Evolutionary conservation across 2,113 vertebrate genomes (phyloP).

Genomic region (Acanthochromis polyacanthus): DNA sequence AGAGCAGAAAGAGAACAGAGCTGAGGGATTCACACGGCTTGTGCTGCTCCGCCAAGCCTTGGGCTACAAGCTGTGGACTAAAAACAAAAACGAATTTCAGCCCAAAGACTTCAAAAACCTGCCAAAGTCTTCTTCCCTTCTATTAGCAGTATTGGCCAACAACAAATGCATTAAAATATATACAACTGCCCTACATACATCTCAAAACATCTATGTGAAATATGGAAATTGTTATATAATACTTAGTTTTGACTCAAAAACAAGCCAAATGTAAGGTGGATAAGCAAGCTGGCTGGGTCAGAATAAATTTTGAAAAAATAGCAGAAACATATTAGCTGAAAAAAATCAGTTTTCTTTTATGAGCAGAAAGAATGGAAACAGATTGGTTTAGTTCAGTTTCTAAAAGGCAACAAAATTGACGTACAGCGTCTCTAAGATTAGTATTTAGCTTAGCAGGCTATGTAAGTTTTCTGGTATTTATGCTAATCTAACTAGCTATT

Average conservation of each 20-base stretch:
- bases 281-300: not conserved
- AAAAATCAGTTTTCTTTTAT: not conserved
- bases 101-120: conserved; percentile 30
- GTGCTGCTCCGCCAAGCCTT: conserved; percentile 43
- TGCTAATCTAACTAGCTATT: too few relatives aligned
- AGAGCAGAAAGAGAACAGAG: conserved; percentile 27
- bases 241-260: not conserved
- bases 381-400: too few relatives aligned
- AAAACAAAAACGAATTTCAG: conserved; percentile 49
- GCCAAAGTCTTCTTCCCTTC: conserved; percentile 6
- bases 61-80: conserved; percentile 52
- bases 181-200: conserved; percentile 1
- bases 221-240: conserved; percentile 1
- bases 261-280: conserved; percentile 1
- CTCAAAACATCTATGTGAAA: conserved; percentile 21
- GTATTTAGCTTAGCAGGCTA: too few relatives aligned
- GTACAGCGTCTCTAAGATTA: too few relatives aligned
- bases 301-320: not conserved
- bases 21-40: conserved; percentile 35
- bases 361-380: too few relatives aligned
- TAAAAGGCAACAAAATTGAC: too few relatives aligned
- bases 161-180: conserved; percentile 20
- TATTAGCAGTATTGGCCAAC: conserved; percentile 19
- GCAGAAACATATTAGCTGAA: not conserved
- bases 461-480: too few relatives aligned